These are phyloP conservation scores for Xyrichtys novacula DNA, from an alignment of 2,797 vertebrate species.

Conservation along the genomic window DNA sequence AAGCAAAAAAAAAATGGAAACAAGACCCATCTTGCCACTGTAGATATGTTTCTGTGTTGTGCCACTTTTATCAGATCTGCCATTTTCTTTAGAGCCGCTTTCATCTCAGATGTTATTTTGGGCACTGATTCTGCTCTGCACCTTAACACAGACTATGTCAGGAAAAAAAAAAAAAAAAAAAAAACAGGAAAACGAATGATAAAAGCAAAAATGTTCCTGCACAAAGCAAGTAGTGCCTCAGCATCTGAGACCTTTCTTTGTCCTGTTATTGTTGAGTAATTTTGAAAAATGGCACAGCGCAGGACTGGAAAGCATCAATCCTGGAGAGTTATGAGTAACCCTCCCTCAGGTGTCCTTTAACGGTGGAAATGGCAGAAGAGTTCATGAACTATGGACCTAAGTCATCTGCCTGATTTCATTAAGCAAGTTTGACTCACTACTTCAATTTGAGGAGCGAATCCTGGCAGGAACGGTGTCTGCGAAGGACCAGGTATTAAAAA, in stretches of 20 bases:
- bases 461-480: conserved; percentile 7
- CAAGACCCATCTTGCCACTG: conserved; percentile 8
- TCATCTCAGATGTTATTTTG: conserved; percentile 30
- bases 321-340: conserved; percentile 9
- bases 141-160: conserved; percentile 20
- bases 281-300: conserved; percentile 35
- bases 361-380: conserved; percentile 13
- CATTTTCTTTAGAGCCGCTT: conserved; percentile 26
- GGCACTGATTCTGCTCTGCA: conserved; percentile 15
- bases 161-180: not conserved
- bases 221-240: conserved; percentile 15
- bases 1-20: conserved; percentile 19
- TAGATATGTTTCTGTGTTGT: conserved; percentile 7
- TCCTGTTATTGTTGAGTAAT: conserved; percentile 25
- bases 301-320: conserved; percentile 30
- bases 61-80: conserved; percentile 24
- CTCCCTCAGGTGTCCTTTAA: conserved; percentile 21
- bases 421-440: conserved; percentile 15
- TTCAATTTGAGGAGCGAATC: conserved; percentile 22
- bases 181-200: conserved; percentile 3
- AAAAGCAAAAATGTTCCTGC: conserved; percentile 19
- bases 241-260: conserved; percentile 23
- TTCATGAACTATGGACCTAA: conserved; percentile 19
- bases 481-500: conserved; percentile 41
- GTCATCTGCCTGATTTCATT: conserved; percentile 38